Conservation (phyloP, 2,113 vertebrate species). For the Hymenochirus boettgeri region DNA sequence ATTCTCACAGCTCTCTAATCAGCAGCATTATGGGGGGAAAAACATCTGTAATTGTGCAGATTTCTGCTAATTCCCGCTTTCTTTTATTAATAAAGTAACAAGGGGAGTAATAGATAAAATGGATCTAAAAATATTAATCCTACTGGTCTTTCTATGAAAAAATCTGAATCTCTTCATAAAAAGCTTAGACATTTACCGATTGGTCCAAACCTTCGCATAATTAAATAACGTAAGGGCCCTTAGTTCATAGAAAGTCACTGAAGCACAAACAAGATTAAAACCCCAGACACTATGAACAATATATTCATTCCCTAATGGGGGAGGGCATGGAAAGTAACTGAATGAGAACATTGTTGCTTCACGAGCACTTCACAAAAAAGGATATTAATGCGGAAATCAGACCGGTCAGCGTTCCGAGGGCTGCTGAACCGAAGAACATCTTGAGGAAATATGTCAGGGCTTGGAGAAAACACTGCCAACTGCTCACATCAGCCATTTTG, state of each 20-base stretch:
- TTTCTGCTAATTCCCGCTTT: too few species aligned
- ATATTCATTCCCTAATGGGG: neutral
- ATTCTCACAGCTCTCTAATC: too few species aligned
- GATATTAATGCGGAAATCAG: slow-evolving; percentile 98
- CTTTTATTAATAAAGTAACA: too few species aligned
- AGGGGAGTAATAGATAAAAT: too few species aligned
- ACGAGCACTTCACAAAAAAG: slow-evolving; percentile 50
- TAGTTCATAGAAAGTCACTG: neutral
- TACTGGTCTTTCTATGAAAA: too few species aligned
- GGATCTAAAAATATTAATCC: too few species aligned
- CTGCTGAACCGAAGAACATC: slow-evolving; percentile 98
- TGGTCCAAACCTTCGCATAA: too few species aligned
- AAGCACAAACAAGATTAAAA: neutral
- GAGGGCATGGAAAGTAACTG: neutral
- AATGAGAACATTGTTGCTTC: slow-evolving; percentile 1
- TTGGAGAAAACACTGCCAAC: slow-evolving; percentile 91
- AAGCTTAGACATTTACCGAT: too few species aligned
- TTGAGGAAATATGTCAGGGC: slow-evolving; percentile 92
- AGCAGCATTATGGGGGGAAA: too few species aligned
- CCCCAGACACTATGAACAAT: slow-evolving; percentile 14
- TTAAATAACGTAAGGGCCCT: neutral
- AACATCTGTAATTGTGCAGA: too few species aligned
- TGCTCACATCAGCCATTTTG: slow-evolving; percentile 79
- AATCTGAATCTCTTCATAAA: too few species aligned
- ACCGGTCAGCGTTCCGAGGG: slow-evolving; percentile 91